phyloP scores from a whole-genome alignment of 2,888 invertebrate species.

The Limnephilus lunatus region DNA sequence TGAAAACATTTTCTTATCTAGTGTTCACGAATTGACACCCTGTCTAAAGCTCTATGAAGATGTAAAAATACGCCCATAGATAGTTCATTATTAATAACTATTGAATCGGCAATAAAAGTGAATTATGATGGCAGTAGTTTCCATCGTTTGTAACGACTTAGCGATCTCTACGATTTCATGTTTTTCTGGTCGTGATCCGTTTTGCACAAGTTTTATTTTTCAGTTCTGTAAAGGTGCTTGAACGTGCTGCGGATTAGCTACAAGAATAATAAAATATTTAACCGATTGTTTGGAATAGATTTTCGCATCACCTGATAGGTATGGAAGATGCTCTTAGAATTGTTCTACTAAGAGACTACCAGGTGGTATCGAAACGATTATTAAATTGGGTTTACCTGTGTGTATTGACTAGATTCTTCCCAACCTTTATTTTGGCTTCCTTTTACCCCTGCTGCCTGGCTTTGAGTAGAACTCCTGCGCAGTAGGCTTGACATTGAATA shows the following conservation, averaged over 20 bases:
- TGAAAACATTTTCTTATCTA: neutral
- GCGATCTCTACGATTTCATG: neutral
- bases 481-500: no score
- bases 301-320: neutral
- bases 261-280: neutral
- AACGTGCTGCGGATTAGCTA: neutral
- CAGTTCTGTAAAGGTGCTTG: neutral
- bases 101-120: slow-evolving; percentile 13
- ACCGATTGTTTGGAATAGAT: neutral
- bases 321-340: neutral
- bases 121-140: neutral
- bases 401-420: no score
- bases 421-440: no score
- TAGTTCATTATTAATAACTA: neutral
- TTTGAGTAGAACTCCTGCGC: no score
- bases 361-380: neutral
- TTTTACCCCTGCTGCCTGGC: no score
- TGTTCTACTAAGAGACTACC: neutral
- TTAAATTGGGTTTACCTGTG: no score
- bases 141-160: neutral
- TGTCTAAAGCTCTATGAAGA: neutral
- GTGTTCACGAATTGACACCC: neutral
- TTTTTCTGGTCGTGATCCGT: neutral
- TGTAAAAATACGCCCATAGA: slow-evolving; percentile 2
- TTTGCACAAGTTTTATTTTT: neutral